Base-by-base conservation (phyloP, 2,113 vertebrate genomes). In the Catagonus wagneri region DNA sequence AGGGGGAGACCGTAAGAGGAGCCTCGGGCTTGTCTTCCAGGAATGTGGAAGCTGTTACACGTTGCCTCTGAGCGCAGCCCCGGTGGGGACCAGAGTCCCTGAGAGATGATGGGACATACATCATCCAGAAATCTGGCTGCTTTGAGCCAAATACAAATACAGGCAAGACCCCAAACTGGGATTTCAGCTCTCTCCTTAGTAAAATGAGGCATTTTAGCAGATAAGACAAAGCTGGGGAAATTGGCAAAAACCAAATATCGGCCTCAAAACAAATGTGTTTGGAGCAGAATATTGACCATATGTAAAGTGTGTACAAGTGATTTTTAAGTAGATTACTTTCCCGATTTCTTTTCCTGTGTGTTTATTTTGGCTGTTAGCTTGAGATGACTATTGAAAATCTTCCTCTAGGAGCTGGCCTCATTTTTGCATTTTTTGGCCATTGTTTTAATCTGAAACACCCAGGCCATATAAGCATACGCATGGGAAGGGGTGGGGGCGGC, bases 361-460 rank as follows among this genome's bases (percentile, higher is more conserved):
- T 97, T 98, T 98, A 86, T 92, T 90, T 98, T 97, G 97, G 97
- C 95, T 32, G 58, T 96, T 97, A 90, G 32, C 86, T 97, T 25
- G 34, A 96, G 95, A 97, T 84, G 84, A 39, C 34, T 95, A 78
- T 74, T 80, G 97, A 96, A 96, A 78, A 92, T 68, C 58, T 69
- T 97, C 93, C 95, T 97, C 23, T 71, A 96, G 69, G 86, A 76
- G 29, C 52, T 97, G 74, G n/a, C 50, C 74, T 90, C 10, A 0
- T 90, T 96, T 87, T 66, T 96, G 60, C 88, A 27, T 50, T 95
- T 89, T 76, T 85, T 97, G n/a, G 56, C n/a, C 54, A 93, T 90
- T 94, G 44, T 89, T 97, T 90, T 91, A 76, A 92, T 90, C 44
- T 44, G 69, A 89, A 90, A 72, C 36, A 90, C 32, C 19, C 84